Conservation (phyloP, 1,140 invertebrate species). For the Wasmannia auropunctata region DNA sequence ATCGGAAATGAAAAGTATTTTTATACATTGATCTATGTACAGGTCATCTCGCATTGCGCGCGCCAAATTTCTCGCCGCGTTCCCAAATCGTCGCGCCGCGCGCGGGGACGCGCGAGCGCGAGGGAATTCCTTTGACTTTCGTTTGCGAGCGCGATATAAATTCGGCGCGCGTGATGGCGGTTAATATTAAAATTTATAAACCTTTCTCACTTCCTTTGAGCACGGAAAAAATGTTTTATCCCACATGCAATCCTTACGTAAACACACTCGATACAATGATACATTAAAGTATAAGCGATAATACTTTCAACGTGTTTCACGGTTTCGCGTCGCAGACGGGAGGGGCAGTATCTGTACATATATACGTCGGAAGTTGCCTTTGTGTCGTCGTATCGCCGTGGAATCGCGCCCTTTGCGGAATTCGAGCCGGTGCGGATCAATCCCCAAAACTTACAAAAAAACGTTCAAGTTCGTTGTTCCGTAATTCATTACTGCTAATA, state of each 20-base stretch:
- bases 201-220: slow-evolving; percentile 56
- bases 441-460: background rate
- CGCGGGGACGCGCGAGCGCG: no score
- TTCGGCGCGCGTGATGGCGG: slow-evolving; percentile 16
- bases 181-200: slow-evolving; percentile 61
- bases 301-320: slow-evolving; percentile 82
- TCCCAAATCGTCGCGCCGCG: no score
- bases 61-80: background rate
- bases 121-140: background rate
- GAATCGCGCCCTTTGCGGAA: slow-evolving; percentile 27
- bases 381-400: slow-evolving; percentile 33
- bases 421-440: background rate
- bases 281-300: slow-evolving; percentile 81
- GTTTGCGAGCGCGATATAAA: background rate
- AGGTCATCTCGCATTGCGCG: slow-evolving; percentile 62
- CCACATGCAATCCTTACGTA: slow-evolving; percentile 71
- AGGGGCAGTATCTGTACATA: background rate
- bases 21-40: slow-evolving; percentile 81
- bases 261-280: slow-evolving; percentile 77
- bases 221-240: slow-evolving; percentile 65
- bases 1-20: slow-evolving; percentile 73
- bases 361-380: background rate
- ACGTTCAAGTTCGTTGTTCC: slow-evolving; percentile 16
- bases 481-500: background rate
- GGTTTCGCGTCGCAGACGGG: slow-evolving; percentile 32